These are phyloP conservation scores for Tipula unca DNA, from an alignment of 2,888 invertebrate species.

Conservation along the genomic window DNA sequence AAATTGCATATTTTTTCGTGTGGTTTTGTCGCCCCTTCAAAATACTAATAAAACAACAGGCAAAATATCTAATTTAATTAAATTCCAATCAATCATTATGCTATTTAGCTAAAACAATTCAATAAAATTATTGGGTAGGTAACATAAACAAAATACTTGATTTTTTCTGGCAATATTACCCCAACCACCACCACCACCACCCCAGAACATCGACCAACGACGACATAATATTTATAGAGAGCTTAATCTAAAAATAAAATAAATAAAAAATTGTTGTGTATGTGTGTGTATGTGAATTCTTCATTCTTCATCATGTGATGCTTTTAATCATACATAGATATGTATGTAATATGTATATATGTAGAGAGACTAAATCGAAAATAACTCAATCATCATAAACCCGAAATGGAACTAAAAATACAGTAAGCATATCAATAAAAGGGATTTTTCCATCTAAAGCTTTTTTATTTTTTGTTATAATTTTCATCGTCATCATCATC, in stretches of 20 bases:
- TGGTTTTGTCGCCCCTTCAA: background rate
- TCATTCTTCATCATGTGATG: background rate
- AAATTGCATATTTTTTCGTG: background rate
- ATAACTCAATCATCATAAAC: background rate
- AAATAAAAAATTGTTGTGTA: background rate
- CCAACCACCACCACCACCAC: background rate
- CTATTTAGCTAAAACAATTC: background rate
- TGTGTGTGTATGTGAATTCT: background rate
- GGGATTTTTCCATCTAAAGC: background rate
- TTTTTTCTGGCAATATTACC: background rate
- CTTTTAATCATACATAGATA: background rate
- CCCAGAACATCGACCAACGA: background rate
- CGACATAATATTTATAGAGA: background rate
- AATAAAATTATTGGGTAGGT: background rate
- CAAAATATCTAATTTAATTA: background rate
- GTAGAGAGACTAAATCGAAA: background rate
- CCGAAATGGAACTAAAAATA: background rate
- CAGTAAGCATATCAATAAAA: background rate
- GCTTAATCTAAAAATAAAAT: background rate
- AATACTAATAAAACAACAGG: background rate
- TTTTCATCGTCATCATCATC: background rate
- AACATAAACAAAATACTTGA: background rate
- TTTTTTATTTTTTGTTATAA: background rate
- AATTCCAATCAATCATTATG: background rate
- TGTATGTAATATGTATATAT: too few relatives aligned